Evolutionary conservation across 2,797 vertebrate species (phyloP).

Genomic region (Anabas testudineus): DNA sequence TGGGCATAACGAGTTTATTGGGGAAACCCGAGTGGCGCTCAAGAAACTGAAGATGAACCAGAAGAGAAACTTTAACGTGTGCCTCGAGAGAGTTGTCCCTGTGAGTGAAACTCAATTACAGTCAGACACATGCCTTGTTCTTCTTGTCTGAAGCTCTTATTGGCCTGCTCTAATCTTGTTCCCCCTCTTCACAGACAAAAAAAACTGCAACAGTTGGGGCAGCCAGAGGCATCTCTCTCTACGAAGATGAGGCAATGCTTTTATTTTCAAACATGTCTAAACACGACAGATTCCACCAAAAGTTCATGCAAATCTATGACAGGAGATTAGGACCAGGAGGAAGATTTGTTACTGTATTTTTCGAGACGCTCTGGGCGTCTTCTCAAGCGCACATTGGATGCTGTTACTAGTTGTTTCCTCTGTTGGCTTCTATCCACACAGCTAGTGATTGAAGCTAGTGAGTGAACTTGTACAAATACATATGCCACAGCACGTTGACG

Average conservation of each 20-base stretch:
- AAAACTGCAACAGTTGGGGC: conserved; percentile 88
- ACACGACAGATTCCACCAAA: conserved; percentile 50
- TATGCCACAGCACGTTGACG: no score
- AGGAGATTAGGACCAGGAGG: no score
- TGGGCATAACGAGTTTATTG: conserved; percentile 97
- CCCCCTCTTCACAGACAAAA: conserved; percentile 87
- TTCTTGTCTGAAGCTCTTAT: conserved; percentile 33
- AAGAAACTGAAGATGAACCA: conserved; percentile 96
- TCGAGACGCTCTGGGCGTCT: no score
- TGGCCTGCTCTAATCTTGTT: conserved; percentile 46
- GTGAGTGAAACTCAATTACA: conserved; percentile 79
- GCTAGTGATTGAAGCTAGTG: no score
- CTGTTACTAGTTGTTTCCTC: no score
- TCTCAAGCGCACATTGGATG: no score
- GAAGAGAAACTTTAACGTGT: conserved; percentile 97
- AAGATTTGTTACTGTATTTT: no score
- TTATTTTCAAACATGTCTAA: conserved; percentile 57
- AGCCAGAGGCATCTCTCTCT: conserved; percentile 93
- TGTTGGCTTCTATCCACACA: no score
- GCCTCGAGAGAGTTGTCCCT: conserved; percentile 93
- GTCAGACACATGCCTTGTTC: conserved; percentile 15
- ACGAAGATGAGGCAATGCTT: conserved; percentile 92
- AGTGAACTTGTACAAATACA: no score
- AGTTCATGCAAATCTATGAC: conserved; percentile 23
- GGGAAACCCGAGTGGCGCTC: conserved; percentile 95